These are phyloP conservation scores for Cydia fagiglandana DNA, from an alignment of 1,140 invertebrate species.

Conservation along the genomic window DNA sequence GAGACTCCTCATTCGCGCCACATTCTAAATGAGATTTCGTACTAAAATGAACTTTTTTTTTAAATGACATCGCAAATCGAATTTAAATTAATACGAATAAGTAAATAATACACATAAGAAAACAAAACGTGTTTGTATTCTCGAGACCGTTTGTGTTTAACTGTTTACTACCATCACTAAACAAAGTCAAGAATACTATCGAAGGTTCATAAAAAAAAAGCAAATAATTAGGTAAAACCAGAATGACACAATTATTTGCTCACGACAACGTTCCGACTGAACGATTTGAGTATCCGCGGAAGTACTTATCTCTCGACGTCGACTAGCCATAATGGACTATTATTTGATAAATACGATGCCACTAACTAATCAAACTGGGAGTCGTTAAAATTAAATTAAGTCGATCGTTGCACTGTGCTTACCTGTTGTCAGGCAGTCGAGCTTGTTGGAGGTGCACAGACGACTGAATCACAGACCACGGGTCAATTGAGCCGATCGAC, in stretches of 20 bases:
- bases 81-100: not conserved
- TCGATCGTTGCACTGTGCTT: constrained; percentile 49
- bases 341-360: not conserved
- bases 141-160: not conserved
- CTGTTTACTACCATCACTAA: not conserved
- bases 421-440: constrained; percentile 56
- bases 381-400: constrained; percentile 63
- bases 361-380: constrained; percentile 33
- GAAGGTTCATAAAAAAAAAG: not conserved
- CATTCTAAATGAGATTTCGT: constrained; percentile 23
- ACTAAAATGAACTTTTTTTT: not conserved
- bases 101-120: not conserved
- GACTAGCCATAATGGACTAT: not conserved
- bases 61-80: not conserved
- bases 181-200: not conserved
- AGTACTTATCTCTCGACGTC: constrained; percentile 1
- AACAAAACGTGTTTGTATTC: not conserved
- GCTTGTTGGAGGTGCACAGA: constrained; percentile 56
- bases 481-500: constrained; percentile 38
- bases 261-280: constrained; percentile 17
- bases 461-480: constrained; percentile 53
- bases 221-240: not conserved
- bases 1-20: not conserved
- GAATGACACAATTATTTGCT: not conserved
- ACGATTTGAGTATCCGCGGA: constrained; percentile 1